Conservation (phyloP, 2,888 invertebrate species). For the Fragum whitleyi region DNA sequence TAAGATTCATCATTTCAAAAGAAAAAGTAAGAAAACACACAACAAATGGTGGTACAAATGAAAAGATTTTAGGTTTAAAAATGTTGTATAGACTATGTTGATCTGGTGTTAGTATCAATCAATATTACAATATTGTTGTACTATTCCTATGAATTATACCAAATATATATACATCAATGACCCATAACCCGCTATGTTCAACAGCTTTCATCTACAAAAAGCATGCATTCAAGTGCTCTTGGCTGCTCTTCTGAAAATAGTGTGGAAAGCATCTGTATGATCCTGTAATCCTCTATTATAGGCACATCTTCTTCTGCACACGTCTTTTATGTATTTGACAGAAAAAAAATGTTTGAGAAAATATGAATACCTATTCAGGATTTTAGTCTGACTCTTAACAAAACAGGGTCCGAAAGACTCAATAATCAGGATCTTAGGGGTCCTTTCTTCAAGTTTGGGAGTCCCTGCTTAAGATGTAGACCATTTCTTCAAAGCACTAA, state of each 20-base stretch:
- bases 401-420: no score
- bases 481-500: no score
- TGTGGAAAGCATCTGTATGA: neutral
- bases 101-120: conserved; percentile 9
- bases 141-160: neutral
- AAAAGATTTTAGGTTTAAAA: conserved; percentile 15
- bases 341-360: no score
- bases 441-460: no score
- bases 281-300: neutral
- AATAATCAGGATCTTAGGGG: no score
- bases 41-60: conserved; percentile 19
- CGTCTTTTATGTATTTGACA: no score
- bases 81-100: neutral
- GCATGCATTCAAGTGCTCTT: conserved; percentile 18
- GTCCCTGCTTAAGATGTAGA: no score
- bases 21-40: neutral
- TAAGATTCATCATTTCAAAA: neutral
- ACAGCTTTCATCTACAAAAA: conserved; percentile 15
- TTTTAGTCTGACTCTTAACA: no score
- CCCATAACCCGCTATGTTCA: conserved; percentile 1
- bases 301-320: no score
- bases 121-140: conserved; percentile 7
- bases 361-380: no score
- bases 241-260: neutral
- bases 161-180: neutral